Percentiles rank a stretch among this genome's conserved stretches.
phyloP scores from a whole-genome alignment of 2,888 invertebrate genomes.

The Nymphalis c-album region DNA sequence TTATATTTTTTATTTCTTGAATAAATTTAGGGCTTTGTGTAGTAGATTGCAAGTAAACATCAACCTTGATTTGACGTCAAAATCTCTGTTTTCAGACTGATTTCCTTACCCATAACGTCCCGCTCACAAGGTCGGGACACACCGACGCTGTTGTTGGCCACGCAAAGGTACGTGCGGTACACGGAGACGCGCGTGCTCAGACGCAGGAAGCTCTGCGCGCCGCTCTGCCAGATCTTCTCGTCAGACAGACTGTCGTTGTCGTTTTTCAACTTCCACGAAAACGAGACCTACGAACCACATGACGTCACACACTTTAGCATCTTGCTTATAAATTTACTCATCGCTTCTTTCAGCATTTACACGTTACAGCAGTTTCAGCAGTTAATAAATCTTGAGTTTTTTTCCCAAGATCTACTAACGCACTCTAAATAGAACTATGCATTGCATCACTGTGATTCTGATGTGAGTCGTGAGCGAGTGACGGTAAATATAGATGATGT shows the following conservation, averaged over 20 bases:
- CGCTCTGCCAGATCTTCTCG: slow-evolving; percentile 75
- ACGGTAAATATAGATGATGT: slow-evolving; percentile 20
- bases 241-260: slow-evolving; percentile 89
- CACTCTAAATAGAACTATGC: no score
- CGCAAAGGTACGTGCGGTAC: slow-evolving; percentile 90
- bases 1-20: no score
- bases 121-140: slow-evolving; percentile 83
- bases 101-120: slow-evolving; percentile 83
- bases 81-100: no score
- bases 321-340: no score
- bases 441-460: background rate
- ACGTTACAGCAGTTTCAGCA: no score
- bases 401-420: no score
- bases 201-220: slow-evolving; percentile 76
- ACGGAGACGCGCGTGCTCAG: slow-evolving; percentile 67
- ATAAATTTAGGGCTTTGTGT: no score
- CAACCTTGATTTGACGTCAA: no score
- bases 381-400: no score
- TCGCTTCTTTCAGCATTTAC: no score
- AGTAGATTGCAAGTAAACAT: no score
- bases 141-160: slow-evolving; percentile 92
- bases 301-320: no score
- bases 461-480: background rate
- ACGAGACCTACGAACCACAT: slow-evolving; percentile 78
- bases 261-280: slow-evolving; percentile 91